Evolutionary conservation across 2,113 vertebrate genomes (phyloP).

Genomic region (Aramus guarauna): DNA sequence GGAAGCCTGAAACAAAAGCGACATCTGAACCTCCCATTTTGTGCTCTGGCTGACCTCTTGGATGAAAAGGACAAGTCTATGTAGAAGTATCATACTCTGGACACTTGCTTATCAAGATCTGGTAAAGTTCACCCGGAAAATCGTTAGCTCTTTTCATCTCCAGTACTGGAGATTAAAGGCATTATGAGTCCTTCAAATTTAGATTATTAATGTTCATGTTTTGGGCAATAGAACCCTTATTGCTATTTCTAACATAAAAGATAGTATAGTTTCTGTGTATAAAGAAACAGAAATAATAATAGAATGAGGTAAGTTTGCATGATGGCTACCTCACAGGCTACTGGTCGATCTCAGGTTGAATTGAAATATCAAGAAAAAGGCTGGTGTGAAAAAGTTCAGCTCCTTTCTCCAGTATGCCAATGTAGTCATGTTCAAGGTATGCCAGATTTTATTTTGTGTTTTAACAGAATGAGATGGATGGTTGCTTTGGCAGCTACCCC

Average conservation of each 20-base stretch:
- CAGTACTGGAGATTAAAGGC: background rate
- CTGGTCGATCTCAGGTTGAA: background rate
- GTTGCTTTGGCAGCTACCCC: background rate
- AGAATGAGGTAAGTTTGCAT: background rate
- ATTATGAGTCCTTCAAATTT: background rate
- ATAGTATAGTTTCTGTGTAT: background rate
- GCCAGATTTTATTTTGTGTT: background rate
- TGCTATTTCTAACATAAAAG: background rate
- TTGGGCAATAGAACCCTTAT: background rate
- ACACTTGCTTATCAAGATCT: background rate
- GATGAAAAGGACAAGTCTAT: background rate
- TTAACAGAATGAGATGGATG: background rate
- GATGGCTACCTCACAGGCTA: background rate
- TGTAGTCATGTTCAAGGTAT: background rate
- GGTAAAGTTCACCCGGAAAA: background rate
- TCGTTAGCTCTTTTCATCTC: background rate
- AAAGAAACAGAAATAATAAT: background rate
- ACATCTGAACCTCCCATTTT: background rate
- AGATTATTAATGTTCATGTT: background rate
- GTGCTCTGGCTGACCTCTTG: constrained; percentile 19
- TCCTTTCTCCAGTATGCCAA: background rate
- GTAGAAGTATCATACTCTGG: background rate
- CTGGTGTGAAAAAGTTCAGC: background rate
- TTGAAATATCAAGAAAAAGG: background rate
- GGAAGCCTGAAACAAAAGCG: constrained; percentile 20